phyloP scores from a whole-genome alignment of 2,888 invertebrate genomes.

The Tiliacea citrago region DNA sequence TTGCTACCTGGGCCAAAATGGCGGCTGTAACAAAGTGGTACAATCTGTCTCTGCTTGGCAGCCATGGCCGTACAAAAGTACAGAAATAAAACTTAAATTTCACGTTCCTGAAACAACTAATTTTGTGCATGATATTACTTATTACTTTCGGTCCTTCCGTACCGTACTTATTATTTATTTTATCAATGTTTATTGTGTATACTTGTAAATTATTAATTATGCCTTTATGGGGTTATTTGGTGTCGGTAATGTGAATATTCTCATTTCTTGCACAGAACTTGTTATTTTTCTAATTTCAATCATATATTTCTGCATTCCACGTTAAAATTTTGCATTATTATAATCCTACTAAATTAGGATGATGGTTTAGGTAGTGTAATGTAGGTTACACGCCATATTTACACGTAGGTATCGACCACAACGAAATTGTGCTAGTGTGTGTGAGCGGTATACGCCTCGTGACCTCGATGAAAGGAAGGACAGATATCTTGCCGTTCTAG shows the following conservation, averaged over 20 bases:
- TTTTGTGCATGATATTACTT: conserved; percentile 69
- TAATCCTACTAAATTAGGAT: conserved; percentile 76
- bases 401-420: conserved; percentile 57
- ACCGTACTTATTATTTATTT: conserved; percentile 24
- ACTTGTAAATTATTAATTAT: conserved; percentile 46
- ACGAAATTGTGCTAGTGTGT: conserved; percentile 81
- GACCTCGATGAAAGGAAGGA: conserved; percentile 87
- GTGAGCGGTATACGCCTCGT: conserved; percentile 82
- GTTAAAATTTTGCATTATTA: conserved; percentile 65
- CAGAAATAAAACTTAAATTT: conserved; percentile 8
- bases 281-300: conserved; percentile 36
- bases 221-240: conserved; percentile 56
- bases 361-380: conserved; percentile 66
- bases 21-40: conserved; percentile 69
- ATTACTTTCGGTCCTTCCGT: conserved; percentile 32
- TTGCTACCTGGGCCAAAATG: conserved; percentile 72
- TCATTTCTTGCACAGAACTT: conserved; percentile 47
- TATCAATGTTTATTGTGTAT: conserved; percentile 38
- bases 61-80: conserved; percentile 47
- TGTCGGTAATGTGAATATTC: conserved; percentile 61
- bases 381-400: conserved; percentile 66
- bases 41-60: conserved; percentile 49
- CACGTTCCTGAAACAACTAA: conserved; percentile 29
- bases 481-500: conserved; percentile 86
- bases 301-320: conserved; percentile 13